Base-by-base conservation (phyloP, 1,140 invertebrate species). In the Drosophila simulans region DNA sequence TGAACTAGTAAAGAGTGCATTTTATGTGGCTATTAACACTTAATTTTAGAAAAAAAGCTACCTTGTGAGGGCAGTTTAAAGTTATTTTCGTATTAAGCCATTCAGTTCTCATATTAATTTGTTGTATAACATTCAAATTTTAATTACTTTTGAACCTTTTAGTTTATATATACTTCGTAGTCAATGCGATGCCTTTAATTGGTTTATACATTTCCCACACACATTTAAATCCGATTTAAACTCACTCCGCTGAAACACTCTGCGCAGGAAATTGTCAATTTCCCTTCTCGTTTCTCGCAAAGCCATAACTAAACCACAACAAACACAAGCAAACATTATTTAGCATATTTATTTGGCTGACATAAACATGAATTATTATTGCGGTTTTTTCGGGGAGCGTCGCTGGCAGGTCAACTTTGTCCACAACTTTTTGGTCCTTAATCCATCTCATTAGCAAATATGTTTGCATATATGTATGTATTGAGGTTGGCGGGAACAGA, bases 381-480 rank as follows among this genome's bases (percentile, higher is more conserved):
- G 68, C 37, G 64, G 64, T 35, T 31, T 43, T 35, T 12, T 15
- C 1, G 37, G 5, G 11, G 10, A 11, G 22, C 12, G 17, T 8
- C 12, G 8, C 4, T 22, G 20, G 13, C 22, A 22, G 60, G 35
- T 48, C 64, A 65, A 68, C 64, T 68, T 68, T 68, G 60, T 53
- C 46, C 64, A 66, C 64, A 68, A 65, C 60, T 68, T 68, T 71
- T 70, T 27, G 68, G 53, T 57, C 68, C 65, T 70, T 70, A 71
- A 71, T 71, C 68, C 75, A 75, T 68, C 63, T 83, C 80, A 85
- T 84, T 84, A 84, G 80, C 68, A 82, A 69, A 64, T 55, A 63
- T 63, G 59, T 59, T 58, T 22, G 15, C n/a, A 12, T 13, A 13
- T 20, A 17, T 27, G 10, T 22, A 15, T 46, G 37, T 35, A 4